Evolutionary conservation across 1,140 invertebrate genomes (phyloP).

Genomic region (Homarus americanus): DNA sequence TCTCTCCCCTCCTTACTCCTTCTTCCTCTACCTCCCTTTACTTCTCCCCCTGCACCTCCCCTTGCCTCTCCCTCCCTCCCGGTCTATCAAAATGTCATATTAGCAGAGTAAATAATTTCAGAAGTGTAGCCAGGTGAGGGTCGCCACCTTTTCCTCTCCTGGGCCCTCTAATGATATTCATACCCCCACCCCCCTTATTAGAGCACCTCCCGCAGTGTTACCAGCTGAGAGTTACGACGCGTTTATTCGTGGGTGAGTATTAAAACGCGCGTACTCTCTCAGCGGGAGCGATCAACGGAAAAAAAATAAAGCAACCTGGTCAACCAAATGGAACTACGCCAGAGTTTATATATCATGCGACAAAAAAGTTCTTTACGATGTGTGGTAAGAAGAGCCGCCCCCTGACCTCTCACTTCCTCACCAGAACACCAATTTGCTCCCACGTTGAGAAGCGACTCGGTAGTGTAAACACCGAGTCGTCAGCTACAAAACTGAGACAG

Average conservation of each 20-base stretch:
- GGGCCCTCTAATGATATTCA: background rate
- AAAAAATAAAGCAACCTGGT: background rate
- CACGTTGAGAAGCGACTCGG: slow-evolving; percentile 21
- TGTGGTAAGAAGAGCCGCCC: background rate
- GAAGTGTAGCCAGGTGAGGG: background rate
- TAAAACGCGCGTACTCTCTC: background rate
- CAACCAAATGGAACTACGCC: slow-evolving; percentile 5
- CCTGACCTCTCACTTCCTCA: too few relatives aligned
- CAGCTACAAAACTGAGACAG: slow-evolving; percentile 27
- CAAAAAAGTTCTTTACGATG: slow-evolving; percentile 6
- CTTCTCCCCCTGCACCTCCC: too few relatives aligned
- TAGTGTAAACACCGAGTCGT: slow-evolving; percentile 18
- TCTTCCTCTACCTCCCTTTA: background rate
- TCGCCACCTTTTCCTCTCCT: background rate
- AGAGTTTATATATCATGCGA: slow-evolving; percentile 16
- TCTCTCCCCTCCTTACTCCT: background rate
- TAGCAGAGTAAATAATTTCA: background rate
- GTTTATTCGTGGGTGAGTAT: too few relatives aligned
- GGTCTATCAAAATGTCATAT: slow-evolving; percentile 4
- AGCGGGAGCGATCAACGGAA: background rate
- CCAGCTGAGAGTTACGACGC: background rate
- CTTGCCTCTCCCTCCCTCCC: too few relatives aligned
- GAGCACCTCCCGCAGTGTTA: slow-evolving; percentile 11
- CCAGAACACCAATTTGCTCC: slow-evolving; percentile 25
- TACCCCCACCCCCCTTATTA: background rate